Base-by-base conservation (phyloP, 2,797 vertebrate species). In the Hoplostethus mediterraneus region DNA sequence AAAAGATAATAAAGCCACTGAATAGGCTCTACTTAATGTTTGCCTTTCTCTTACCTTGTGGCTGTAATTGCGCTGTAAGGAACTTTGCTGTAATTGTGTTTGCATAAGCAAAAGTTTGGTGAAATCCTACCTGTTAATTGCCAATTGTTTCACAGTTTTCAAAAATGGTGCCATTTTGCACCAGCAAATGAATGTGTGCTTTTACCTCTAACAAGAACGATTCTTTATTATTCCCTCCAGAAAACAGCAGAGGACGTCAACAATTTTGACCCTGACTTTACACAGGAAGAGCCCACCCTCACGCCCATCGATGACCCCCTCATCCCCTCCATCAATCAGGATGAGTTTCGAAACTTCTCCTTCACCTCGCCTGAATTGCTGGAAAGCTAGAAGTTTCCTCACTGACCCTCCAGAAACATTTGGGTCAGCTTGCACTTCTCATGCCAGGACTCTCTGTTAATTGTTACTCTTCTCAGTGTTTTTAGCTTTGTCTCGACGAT, bases 251-350 rank as follows among this genome's bases (percentile, higher is more conserved):
- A 98, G 83, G 98, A 99, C 0, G 98, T 99, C 82, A 99, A 98
- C 93, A 99, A 99, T 90, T 99, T 99, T 71, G 98, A 99, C 91
- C 97, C 97, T 0, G 98, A 99, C 90, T 99, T 99, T 79, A 98
- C 97, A 64, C 96, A 96, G 80, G 98, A 99, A 82, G 97, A 98
- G 77, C 97, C 98, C 21, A 90, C 95, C 54, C 95, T 99, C 82
- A 99, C 98, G 0, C 98, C 97, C 16, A 96, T 98, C 2, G 97
- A 98, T 71, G 97, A 97, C 72, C 93, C 94, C 28, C 77, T 96
- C 82, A 94, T 99, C 77, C 94, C 96, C 0, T 93, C 96, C 87
- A 93, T 97, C 91, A 98, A 95, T 89, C 97, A 99, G 89, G 97
- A 99, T 9, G 98, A 99, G 90, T 99, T 99, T 75, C 91, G 92